phyloP scores from a whole-genome alignment of 1,140 invertebrate genomes.

The Asbolus verrucosus region DNA sequence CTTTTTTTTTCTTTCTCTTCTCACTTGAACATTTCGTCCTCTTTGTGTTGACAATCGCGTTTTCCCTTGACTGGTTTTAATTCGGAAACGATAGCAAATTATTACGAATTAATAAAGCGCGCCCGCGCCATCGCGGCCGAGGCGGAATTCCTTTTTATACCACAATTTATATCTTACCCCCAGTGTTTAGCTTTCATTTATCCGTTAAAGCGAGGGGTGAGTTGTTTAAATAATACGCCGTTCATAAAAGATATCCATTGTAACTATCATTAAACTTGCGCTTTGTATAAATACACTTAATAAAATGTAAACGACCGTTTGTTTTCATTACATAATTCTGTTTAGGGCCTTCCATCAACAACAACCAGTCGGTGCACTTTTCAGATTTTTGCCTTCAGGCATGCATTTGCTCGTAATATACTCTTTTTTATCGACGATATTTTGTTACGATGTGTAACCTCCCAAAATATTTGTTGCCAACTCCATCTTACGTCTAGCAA shows the following conservation, averaged over 20 bases:
- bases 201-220: conserved; percentile 39
- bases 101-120: not conserved
- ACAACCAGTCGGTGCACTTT: not conserved
- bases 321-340: conserved; percentile 50
- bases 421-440: too few species aligned
- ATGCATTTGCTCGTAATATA: conserved; percentile 27
- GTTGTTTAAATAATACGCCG: conserved; percentile 41
- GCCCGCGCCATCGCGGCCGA: not conserved
- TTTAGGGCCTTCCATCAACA: conserved; percentile 30
- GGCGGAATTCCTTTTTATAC: conserved; percentile 9
- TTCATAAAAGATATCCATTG: conserved; percentile 41
- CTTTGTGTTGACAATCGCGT: too few species aligned
- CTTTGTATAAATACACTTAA: conserved; percentile 48
- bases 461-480: too few species aligned
- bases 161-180: conserved; percentile 24
- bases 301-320: conserved; percentile 46
- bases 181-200: conserved; percentile 49
- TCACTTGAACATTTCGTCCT: too few species aligned
- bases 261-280: conserved; percentile 49
- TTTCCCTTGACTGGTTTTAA: too few species aligned
- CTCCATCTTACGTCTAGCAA: too few species aligned
- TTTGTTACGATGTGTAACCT: too few species aligned
- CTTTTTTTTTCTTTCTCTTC: not conserved
- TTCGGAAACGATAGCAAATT: not conserved
- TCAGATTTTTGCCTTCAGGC: not conserved